Conservation (phyloP, 2,888 invertebrate species). For the Timema cristinae region DNA sequence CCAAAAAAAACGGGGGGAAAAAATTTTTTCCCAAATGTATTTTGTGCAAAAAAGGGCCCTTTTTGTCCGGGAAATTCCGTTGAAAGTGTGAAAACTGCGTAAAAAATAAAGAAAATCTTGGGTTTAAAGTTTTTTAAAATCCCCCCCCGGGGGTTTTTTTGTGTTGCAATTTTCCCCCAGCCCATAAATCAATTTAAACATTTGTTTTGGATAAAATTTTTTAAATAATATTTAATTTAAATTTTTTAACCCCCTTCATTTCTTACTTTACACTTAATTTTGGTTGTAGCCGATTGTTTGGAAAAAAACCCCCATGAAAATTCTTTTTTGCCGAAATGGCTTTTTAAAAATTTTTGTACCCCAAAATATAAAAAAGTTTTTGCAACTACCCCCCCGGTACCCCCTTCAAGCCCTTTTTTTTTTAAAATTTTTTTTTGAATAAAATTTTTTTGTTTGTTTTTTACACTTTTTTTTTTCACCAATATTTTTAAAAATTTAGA, state of each 20-base stretch:
- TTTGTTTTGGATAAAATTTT: too few relatives aligned
- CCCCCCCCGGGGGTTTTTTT: background rate
- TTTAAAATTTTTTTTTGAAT: too few relatives aligned
- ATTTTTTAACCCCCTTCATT: background rate
- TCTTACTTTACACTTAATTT: background rate
- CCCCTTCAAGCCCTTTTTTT: background rate
- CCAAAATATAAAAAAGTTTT: background rate
- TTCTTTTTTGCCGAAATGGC: background rate
- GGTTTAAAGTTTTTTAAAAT: slow-evolving; percentile 1
- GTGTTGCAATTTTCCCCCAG: slow-evolving; percentile 12
- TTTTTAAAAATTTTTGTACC: background rate
- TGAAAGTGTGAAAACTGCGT: background rate
- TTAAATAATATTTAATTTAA: background rate
- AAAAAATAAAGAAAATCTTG: background rate
- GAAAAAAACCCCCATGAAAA: slow-evolving; percentile 1
- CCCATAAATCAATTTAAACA: background rate
- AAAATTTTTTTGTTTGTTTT: too few relatives aligned
- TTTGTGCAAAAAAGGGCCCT: background rate
- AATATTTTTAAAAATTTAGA: too few relatives aligned
- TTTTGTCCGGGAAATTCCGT: slow-evolving; percentile 11
- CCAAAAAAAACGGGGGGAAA: slow-evolving; percentile 4
- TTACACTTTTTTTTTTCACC: too few relatives aligned
- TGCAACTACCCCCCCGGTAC: slow-evolving; percentile 10
- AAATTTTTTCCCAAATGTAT: slow-evolving; percentile 7
- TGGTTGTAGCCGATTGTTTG: background rate